Evolutionary conservation across 2,888 invertebrate species (phyloP).

Genomic region (Epistrophe grossulariae): DNA sequence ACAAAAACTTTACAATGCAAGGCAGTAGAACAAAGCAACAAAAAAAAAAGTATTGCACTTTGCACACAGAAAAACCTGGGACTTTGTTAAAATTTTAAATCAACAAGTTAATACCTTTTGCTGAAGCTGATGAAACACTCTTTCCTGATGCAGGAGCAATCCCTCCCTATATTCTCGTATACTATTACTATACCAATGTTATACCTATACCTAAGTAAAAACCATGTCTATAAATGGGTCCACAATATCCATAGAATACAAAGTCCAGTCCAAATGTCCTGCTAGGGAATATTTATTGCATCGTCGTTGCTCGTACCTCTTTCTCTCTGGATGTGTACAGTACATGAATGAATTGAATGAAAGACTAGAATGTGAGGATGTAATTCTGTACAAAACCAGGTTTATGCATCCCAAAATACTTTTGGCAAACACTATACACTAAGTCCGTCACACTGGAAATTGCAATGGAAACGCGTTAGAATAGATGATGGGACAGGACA

Average conservation of each 20-base stretch:
- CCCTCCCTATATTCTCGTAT: constrained; percentile 1
- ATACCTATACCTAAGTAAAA: not conserved
- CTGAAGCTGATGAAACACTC: constrained; percentile 65
- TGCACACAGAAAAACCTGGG: constrained; percentile 41
- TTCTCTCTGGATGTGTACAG: constrained; percentile 29
- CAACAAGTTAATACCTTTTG: constrained; percentile 72
- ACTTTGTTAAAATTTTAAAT: constrained; percentile 75
- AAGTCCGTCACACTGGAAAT: constrained; percentile 48
- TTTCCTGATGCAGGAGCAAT: constrained; percentile 17
- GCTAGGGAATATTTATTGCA: constrained; percentile 74
- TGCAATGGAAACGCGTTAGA: constrained; percentile 58
- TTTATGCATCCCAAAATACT: constrained; percentile 72
- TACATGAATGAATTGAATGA: constrained; percentile 57
- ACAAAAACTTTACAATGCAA: constrained; percentile 46
- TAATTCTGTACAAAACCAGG: constrained; percentile 45
- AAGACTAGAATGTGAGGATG: constrained; percentile 66
- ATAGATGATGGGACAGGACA: constrained; percentile 33
- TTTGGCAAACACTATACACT: constrained; percentile 70
- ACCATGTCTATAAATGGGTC: constrained; percentile 40
- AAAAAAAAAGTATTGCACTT: constrained; percentile 44
- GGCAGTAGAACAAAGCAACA: constrained; percentile 46
- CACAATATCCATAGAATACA: constrained; percentile 37
- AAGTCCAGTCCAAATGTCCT: constrained; percentile 65
- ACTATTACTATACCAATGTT: not conserved
- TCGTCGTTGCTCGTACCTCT: not conserved